Evolutionary conservation across 2,888 invertebrate species (phyloP).

Genomic region (Limnephilus lunatus): DNA sequence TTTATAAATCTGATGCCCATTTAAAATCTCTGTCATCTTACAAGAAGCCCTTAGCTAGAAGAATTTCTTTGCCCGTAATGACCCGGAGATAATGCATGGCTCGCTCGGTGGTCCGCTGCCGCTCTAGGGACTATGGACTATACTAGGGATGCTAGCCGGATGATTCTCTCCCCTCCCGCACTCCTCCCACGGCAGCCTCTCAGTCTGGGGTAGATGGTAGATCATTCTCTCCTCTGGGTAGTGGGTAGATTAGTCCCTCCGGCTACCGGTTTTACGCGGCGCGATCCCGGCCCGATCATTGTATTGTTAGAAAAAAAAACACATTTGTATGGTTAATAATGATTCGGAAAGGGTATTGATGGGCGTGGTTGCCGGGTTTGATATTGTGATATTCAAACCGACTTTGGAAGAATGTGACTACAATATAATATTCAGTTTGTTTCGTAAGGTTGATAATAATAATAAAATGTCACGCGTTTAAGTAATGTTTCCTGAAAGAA

Average conservation of each 20-base stretch:
- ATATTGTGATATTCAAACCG: background rate
- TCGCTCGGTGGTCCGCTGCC: constrained; percentile 25
- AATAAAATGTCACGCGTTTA: background rate
- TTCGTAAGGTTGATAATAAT: background rate
- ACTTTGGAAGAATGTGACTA: background rate
- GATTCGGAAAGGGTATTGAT: constrained; percentile 15
- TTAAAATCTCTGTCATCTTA: constrained; percentile 2
- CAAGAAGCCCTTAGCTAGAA: background rate
- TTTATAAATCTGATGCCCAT: background rate
- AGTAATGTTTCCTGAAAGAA: background rate
- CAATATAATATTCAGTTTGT: background rate
- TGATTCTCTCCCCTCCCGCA: background rate
- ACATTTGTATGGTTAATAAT: background rate
- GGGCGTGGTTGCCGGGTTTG: constrained; percentile 9
- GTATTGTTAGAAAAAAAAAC: constrained; percentile 26
- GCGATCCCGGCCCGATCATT: background rate
- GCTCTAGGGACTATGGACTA: background rate
- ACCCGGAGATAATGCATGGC: constrained; percentile 14
- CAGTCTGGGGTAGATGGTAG: background rate
- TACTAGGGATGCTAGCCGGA: background rate
- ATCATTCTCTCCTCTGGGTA: constrained; percentile 12
- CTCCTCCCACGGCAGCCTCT: background rate
- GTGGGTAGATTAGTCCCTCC: background rate
- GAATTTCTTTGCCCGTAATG: constrained; percentile 7
- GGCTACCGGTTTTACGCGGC: constrained; percentile 38